Conservation (phyloP, 37 sponge, comb jelly and placozoan species). For the Hormiphora californensis region DNA sequence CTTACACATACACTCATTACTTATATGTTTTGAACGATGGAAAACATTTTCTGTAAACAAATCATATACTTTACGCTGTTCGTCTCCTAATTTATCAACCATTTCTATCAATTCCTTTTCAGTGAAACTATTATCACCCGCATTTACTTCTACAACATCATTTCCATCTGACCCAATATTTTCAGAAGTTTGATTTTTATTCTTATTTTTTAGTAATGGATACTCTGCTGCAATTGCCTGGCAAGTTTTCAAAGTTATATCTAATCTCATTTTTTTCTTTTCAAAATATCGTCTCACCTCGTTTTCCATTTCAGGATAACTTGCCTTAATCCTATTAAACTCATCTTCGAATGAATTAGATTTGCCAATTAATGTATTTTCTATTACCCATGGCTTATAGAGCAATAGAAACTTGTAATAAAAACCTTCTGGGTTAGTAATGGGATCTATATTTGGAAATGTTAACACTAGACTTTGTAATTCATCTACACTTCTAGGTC, state of each 20-base stretch:
- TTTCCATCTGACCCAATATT: background rate
- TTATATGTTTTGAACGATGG: background rate
- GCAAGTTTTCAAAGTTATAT: too few species aligned
- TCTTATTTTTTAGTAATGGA: background rate
- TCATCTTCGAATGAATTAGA: too few species aligned
- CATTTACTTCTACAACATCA: background rate
- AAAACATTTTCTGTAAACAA: background rate
- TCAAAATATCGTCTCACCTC: too few species aligned
- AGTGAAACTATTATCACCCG: background rate
- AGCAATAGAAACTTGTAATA: background rate
- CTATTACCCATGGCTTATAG: background rate
- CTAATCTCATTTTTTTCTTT: too few species aligned
- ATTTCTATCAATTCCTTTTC: background rate
- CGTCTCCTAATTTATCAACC: background rate
- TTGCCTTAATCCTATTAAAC: too few species aligned
- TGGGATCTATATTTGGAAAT: background rate
- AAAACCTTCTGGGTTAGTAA: background rate
- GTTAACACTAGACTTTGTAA: too few species aligned
- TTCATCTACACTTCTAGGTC: too few species aligned
- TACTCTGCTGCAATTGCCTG: too few species aligned
- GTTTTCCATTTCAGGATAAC: too few species aligned
- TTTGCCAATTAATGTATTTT: background rate
- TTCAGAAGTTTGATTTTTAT: background rate
- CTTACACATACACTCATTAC: background rate
- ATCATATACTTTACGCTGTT: conserved; percentile 3